Base-by-base conservation (phyloP, 2,797 vertebrate genomes). In the Pangasius djambal region DNA sequence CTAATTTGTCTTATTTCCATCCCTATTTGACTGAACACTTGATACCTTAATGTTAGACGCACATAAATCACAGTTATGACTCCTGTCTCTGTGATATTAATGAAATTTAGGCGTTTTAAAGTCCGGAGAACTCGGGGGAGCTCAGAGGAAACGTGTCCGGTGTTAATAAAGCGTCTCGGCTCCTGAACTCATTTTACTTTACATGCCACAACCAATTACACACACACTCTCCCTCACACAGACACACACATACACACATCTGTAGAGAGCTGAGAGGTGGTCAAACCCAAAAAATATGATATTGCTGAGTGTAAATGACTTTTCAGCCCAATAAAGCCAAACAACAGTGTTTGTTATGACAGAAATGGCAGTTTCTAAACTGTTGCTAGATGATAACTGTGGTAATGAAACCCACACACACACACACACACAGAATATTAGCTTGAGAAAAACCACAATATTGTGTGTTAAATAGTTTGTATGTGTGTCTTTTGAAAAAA, bases 41-140 rank as follows among this genome's bases (percentile, higher is more conserved):
- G 93, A 96, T 95, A 95, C 93, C 91, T 93, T 93, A 92, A 94
- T 50, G 20, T 93, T 90, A 88, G 89, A 92, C 90, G 89, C 75
- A 83, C 93, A 96, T 94, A 94, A 95, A 96, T 95, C 94, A 94
- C 92, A 61, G 88, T 90, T 87, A 63, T 89, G 93, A 94, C 93
- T 95, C 95, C 85, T 95, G 93, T 94, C 94, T 95, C 85, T 93
- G 93, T 94, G 93, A 92, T 95, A 95, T 95, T 95, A 96, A 96
- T 95, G 94, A 96, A 95, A 94, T 95, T 90, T 93, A 91, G 96
- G 94, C 94, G 95, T 95, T 87, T 86, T 94, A 95, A 87, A 95
- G 61, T 93, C 88, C 34, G 89, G 72, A 90, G 94, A 94, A 92
- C 94, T 94, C 93, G 37, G 20, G 86, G 93, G 95, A 94, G 88